Conservation (phyloP, 1,140 invertebrate species). For the Triops longicaudatus region DNA sequence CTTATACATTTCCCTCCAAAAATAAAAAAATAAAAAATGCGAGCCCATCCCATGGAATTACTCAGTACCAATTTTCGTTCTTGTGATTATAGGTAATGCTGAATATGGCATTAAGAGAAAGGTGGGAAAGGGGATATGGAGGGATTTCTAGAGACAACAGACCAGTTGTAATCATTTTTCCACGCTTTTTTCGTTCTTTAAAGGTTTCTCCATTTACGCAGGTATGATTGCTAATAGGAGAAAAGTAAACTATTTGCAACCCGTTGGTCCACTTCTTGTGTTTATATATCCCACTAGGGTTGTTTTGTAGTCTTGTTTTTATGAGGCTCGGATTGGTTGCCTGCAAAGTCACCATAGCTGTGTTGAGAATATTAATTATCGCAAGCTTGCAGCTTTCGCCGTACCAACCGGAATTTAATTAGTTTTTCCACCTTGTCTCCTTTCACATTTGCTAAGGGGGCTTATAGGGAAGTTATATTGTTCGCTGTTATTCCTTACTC, state of each 20-base stretch:
- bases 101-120: not conserved
- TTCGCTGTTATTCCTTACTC: not conserved
- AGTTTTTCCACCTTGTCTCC: conserved; percentile 6
- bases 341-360: not conserved
- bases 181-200: not conserved
- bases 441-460: not conserved
- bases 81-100: not conserved
- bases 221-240: not conserved
- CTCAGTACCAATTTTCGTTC: not conserved
- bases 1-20: no score
- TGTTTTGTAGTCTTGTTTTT: not conserved
- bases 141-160: not conserved
- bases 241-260: not conserved
- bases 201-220: not conserved
- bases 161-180: not conserved
- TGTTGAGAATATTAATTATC: not conserved
- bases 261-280: not conserved
- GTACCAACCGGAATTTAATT: not conserved
- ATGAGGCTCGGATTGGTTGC: no score
- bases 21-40: no score
- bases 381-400: not conserved
- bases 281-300: not conserved
- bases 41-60: not conserved
- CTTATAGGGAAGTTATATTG: not conserved
- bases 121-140: not conserved